Percentiles rank a stretch among this genome's conserved stretches.
These are phyloP conservation scores for Xanthostigma xanthostigma DNA, from an alignment of 2,888 invertebrate genomes.

Conservation along the genomic window DNA sequence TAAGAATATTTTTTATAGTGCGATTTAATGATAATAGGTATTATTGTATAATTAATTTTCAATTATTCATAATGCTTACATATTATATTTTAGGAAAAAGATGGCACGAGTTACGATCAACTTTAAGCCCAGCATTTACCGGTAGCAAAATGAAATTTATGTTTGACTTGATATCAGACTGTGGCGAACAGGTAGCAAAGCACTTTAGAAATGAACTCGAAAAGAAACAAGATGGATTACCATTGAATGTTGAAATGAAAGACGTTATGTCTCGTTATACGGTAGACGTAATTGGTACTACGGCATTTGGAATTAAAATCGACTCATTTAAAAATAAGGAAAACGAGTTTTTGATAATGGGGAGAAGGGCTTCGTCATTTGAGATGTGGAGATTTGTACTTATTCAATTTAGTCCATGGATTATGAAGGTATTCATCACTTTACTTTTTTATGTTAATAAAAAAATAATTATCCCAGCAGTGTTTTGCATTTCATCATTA, in stretches of 20 bases:
- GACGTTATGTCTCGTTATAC: slow-evolving; percentile 9
- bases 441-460: neutral
- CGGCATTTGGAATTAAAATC: slow-evolving; percentile 9
- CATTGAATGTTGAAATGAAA: slow-evolving; percentile 9
- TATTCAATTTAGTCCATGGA: slow-evolving; percentile 3
- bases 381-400: neutral
- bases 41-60: too few relatives aligned
- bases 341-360: slow-evolving; percentile 12
- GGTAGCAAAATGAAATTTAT: slow-evolving; percentile 8
- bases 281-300: slow-evolving; percentile 11
- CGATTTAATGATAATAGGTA: too few relatives aligned
- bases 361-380: neutral
- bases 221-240: neutral
- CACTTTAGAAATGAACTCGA: slow-evolving; percentile 2
- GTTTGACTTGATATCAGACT: slow-evolving; percentile 5
- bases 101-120: slow-evolving; percentile 8
- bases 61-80: too few relatives aligned
- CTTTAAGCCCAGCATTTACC: slow-evolving; percentile 9
- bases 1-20: too few relatives aligned
- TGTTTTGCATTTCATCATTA: neutral
- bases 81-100: neutral
- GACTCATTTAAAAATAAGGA: slow-evolving; percentile 10
- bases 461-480: neutral
- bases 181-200: slow-evolving; percentile 2
- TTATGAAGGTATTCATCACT: neutral